phyloP scores from a whole-genome alignment of 1,140 invertebrate genomes.

The Euwallacea similis region DNA sequence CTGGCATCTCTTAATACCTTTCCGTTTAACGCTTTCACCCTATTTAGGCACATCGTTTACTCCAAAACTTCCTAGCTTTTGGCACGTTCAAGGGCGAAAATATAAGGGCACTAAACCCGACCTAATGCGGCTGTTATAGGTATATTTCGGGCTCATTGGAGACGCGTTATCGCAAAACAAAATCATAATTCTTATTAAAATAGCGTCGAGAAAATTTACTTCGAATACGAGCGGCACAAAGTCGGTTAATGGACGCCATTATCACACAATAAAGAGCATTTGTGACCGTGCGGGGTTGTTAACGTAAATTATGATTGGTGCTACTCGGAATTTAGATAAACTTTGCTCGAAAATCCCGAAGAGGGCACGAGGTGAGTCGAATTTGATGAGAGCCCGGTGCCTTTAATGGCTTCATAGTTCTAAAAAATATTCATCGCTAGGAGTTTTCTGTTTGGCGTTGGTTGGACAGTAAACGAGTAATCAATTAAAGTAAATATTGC shows the following conservation, averaged over 20 bases:
- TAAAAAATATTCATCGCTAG: no score
- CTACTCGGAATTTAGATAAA: conserved; percentile 37
- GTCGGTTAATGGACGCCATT: conserved; percentile 37
- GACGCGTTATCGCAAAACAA: conserved; percentile 15
- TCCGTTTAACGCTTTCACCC: no score
- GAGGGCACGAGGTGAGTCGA: conserved; percentile 23
- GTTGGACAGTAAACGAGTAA: no score
- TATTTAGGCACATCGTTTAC: no score
- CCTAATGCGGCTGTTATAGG: conserved; percentile 12
- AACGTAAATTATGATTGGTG: conserved; percentile 37
- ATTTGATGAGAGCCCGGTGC: conserved; percentile 29
- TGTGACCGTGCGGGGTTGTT: conserved; percentile 35
- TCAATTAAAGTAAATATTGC: no score
- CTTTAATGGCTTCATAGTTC: conserved; percentile 17
- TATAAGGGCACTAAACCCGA: conserved; percentile 3
- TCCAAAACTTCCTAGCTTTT: background rate
- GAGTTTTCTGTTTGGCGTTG: no score
- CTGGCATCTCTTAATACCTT: no score
- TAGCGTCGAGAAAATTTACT: conserved; percentile 35
- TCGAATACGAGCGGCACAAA: conserved; percentile 35
- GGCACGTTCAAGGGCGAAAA: background rate
- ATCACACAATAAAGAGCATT: conserved; percentile 38
- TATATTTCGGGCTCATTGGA: conserved; percentile 9
- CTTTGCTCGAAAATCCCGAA: conserved; percentile 24
- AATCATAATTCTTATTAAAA: conserved; percentile 36